Percentiles rank a stretch among this genome's conserved stretches.
Evolutionary conservation across 2,113 vertebrate genomes (phyloP).

Genomic region (Mustela nigripes): DNA sequence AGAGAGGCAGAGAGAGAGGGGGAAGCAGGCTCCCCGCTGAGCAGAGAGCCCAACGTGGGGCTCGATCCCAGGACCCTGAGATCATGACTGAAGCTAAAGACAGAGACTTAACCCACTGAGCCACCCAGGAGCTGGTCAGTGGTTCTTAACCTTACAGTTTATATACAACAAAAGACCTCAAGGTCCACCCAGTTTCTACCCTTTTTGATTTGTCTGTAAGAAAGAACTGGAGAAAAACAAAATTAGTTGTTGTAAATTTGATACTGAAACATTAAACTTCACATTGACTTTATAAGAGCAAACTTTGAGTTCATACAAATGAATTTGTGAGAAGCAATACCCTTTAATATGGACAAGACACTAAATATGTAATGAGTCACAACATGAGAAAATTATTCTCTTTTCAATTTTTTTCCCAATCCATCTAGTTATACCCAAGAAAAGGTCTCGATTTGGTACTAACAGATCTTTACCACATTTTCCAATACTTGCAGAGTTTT

Average conservation of each 20-base stretch:
- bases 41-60: too few species aligned
- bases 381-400: not conserved
- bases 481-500: not conserved
- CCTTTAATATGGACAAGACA: not conserved
- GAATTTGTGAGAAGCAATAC: not conserved
- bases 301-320: not conserved
- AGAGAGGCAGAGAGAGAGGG: too few species aligned
- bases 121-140: too few species aligned
- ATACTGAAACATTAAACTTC: not conserved
- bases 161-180: not conserved
- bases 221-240: not conserved
- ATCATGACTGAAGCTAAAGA: too few species aligned
- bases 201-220: not conserved
- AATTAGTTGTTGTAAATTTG: not conserved
- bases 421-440: not conserved
- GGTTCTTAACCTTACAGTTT: not conserved
- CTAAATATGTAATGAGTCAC: not conserved
- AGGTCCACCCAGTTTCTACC: not conserved
- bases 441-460: not conserved
- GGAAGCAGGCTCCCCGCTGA: too few species aligned
- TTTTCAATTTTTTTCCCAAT: not conserved
- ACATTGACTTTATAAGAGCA: not conserved
- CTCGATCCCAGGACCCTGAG: too few species aligned
- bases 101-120: too few species aligned
- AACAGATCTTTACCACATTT: not conserved